These are phyloP conservation scores for Eriosoma lanigerum DNA, from an alignment of 1,140 invertebrate genomes.

Conservation along the genomic window DNA sequence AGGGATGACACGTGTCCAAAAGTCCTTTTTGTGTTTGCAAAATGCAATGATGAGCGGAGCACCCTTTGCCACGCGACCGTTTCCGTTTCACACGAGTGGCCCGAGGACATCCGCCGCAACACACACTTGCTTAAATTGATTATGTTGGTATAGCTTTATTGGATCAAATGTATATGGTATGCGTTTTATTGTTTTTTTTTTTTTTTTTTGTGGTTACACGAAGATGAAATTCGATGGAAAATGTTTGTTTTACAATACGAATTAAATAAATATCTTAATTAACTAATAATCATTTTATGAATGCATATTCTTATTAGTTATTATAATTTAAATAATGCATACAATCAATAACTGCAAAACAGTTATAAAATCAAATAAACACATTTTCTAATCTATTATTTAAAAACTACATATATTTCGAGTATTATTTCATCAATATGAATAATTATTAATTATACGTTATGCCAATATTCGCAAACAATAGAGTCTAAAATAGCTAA, in stretches of 20 bases:
- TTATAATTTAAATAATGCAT: too few relatives aligned
- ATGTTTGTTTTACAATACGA: neutral
- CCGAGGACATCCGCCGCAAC: slow-evolving; percentile 42
- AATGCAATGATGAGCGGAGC: neutral
- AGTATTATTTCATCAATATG: too few relatives aligned
- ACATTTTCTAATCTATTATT: too few relatives aligned
- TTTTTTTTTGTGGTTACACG: slow-evolving; percentile 11
- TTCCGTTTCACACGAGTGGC: slow-evolving; percentile 48
- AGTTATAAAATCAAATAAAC: too few relatives aligned
- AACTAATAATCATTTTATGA: too few relatives aligned
- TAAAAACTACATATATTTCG: too few relatives aligned
- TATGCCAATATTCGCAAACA: too few relatives aligned
- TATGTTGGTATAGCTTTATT: slow-evolving; percentile 42
- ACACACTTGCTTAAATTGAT: slow-evolving; percentile 44
- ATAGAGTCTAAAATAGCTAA: too few relatives aligned
- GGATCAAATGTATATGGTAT: slow-evolving; percentile 13
- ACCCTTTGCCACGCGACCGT: slow-evolving; percentile 42
- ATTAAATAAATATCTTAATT: too few relatives aligned
- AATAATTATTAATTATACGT: too few relatives aligned
- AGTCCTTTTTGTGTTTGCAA: slow-evolving; percentile 29
- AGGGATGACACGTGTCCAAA: slow-evolving; percentile 32
- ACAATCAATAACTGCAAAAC: too few relatives aligned
- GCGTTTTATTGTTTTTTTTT: slow-evolving; percentile 11
- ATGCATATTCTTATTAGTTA: too few relatives aligned
- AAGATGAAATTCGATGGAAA: neutral